Base-by-base conservation (phyloP, 1,140 invertebrate genomes). In the Melipona quadrifasciata region DNA sequence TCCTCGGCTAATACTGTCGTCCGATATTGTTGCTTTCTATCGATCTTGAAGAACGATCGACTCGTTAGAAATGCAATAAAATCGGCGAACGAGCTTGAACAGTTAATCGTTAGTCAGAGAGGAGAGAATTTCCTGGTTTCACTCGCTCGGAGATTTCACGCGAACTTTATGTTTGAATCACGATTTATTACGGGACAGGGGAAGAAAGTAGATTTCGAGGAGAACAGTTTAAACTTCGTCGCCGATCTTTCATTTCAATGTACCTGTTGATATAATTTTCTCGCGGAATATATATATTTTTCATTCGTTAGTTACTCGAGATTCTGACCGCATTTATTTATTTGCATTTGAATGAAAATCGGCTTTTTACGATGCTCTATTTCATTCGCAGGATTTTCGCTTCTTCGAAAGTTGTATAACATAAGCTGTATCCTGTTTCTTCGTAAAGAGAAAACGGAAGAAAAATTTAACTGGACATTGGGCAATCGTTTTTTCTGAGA, bases 11-110 rank as follows among this genome's bases (percentile, higher is more conserved):
- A 39, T 39, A 39, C 34, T 5, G 2, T 39, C 4, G 16, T 27
- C 27, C 27, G 19, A 55, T 34, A 21, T 11, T 74, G 2, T 57
- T 19, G n/a, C 75, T 77, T 78, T 78, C 61, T 65, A 75, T 24
- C 34, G 24, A 6, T 27, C 12, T n/a, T 14, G 47, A 47, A 14
- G 14, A 51, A 27, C 53, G 72, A 57, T 34, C 8, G 19, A 31
- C 1, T 82, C 31, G 47, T 39, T 67, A 55, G 51, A 67, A 82
- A 82, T 53, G 31, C 34, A 55, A 67, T 67, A 74, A 67, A 55
- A 75, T 14, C 14, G n/a, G 11, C 16, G 14, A 53, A 24, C 14
- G 2, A n/a, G 16, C 1, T 61, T 27, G 27, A 71, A 21, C 4
- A 34, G 34, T 19, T 16, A 34, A 4, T 31, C 6, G 16, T 11